phyloP scores from a whole-genome alignment of 2,888 invertebrate species.

The Macroteleia sp. region DNA sequence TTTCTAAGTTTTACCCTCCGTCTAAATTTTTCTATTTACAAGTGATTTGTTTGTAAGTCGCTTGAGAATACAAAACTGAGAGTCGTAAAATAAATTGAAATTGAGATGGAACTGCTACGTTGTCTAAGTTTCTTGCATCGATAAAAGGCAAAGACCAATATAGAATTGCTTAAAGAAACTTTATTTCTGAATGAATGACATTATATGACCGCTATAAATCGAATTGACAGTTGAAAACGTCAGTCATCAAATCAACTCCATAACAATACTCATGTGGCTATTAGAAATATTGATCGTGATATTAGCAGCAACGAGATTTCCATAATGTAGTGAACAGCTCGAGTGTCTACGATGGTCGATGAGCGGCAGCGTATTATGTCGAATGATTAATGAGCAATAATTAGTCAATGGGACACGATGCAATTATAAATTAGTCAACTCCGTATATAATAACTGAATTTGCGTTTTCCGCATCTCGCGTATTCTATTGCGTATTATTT shows the following conservation, averaged over 20 bases:
- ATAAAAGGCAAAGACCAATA: no score
- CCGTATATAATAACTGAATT: slow-evolving; percentile 21
- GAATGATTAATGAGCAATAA: slow-evolving; percentile 57
- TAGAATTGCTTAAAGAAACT: no score
- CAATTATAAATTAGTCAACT: slow-evolving; percentile 45
- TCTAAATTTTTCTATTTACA: no score
- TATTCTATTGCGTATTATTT: slow-evolving; percentile 22
- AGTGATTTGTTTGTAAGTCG: no score
- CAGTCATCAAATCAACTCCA: slow-evolving; percentile 19
- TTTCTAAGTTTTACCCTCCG: no score
- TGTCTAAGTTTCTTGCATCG: no score
- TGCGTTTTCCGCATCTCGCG: slow-evolving; percentile 17
- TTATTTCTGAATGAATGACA: no score
- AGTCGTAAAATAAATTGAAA: no score
- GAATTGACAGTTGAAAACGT: slow-evolving; percentile 7
- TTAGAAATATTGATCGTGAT: slow-evolving; percentile 53
- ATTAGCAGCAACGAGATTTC: slow-evolving; percentile 54
- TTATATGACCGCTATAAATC: no score
- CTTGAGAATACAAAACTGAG: no score
- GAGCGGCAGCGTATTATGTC: slow-evolving; percentile 12
- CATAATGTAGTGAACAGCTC: slow-evolving; percentile 43
- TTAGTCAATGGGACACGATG: slow-evolving; percentile 34
- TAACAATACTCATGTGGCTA: slow-evolving; percentile 37
- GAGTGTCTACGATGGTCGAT: slow-evolving; percentile 29
- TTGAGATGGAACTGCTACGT: no score